Percentiles rank a stretch among this genome's conserved stretches.
Evolutionary conservation across 2,888 invertebrate species (phyloP).

Genomic region (Elgonia sp.): DNA sequence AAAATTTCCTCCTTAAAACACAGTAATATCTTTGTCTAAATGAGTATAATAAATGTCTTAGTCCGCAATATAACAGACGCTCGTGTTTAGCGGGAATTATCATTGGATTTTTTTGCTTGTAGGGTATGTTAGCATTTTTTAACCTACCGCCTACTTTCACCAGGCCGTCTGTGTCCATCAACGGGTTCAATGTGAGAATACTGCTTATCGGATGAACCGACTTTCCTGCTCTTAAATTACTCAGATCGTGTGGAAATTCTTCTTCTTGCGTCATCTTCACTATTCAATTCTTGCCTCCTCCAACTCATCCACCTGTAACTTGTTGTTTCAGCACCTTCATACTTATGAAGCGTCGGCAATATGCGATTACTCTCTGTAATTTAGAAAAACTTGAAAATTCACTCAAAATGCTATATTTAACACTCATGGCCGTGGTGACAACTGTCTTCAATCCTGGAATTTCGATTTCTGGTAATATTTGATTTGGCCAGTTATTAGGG

Average conservation of each 20-base stretch:
- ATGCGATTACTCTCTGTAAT: slow-evolving; percentile 9
- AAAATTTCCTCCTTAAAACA: too few relatives aligned
- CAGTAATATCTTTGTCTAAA: too few relatives aligned
- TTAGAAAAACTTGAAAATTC: not conserved
- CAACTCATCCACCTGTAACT: too few relatives aligned
- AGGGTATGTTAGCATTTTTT: not conserved
- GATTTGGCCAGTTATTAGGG: not conserved
- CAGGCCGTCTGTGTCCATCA: slow-evolving; percentile 8
- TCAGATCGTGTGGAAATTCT: too few relatives aligned
- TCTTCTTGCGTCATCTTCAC: too few relatives aligned
- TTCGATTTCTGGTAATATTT: not conserved
- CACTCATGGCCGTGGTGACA: not conserved
- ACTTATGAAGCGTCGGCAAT: slow-evolving; percentile 8
- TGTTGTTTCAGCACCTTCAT: not conserved
- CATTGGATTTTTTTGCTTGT: slow-evolving; percentile 22
- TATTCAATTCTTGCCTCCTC: too few relatives aligned
- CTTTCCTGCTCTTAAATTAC: too few relatives aligned
- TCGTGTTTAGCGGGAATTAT: slow-evolving; percentile 21
- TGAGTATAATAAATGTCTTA: too few relatives aligned
- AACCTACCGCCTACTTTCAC: slow-evolving; percentile 5
- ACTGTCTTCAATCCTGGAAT: not conserved
- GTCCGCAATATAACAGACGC: too few relatives aligned
- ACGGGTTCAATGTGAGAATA: not conserved
- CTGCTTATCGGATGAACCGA: too few relatives aligned
- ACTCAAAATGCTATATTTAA: not conserved